These are phyloP conservation scores for Heteractis magnifica DNA, from an alignment of 92 coral and sea anemone species.

Conservation along the genomic window DNA sequence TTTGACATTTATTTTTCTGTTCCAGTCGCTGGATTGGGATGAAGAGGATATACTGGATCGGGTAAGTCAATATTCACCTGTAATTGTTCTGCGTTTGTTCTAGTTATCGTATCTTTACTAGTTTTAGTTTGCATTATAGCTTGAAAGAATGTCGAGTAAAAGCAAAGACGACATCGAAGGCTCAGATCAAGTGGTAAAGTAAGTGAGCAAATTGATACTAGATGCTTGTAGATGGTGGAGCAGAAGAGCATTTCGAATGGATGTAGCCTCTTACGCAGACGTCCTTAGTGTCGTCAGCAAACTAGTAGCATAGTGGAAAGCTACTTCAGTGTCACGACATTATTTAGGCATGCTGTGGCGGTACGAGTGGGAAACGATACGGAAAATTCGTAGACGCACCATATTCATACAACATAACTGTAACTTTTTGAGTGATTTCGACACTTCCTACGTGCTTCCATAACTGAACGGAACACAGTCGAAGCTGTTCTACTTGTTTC, in stretches of 20 bases:
- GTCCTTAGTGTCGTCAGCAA: too few relatives aligned
- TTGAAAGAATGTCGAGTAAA: conserved; percentile 49
- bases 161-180: conserved; percentile 45
- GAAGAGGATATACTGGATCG: conserved; percentile 73
- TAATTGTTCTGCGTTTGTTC: background rate
- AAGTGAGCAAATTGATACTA: conserved; percentile 11
- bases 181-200: conserved; percentile 43
- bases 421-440: too few relatives aligned
- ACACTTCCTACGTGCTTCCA: too few relatives aligned
- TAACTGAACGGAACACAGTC: too few relatives aligned
- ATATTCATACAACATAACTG: too few relatives aligned
- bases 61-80: conserved; percentile 25
- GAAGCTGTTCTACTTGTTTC: too few relatives aligned
- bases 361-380: too few relatives aligned
- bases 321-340: background rate
- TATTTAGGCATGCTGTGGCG: too few relatives aligned
- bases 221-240: background rate
- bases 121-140: conserved; percentile 21
- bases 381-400: too few relatives aligned
- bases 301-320: background rate
- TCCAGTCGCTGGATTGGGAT: conserved; percentile 73
- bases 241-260: background rate
- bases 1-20: background rate
- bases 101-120: background rate
- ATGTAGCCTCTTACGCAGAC: too few relatives aligned